Base-by-base conservation (phyloP, 1,140 invertebrate genomes). In the Phymastichus coffea region DNA sequence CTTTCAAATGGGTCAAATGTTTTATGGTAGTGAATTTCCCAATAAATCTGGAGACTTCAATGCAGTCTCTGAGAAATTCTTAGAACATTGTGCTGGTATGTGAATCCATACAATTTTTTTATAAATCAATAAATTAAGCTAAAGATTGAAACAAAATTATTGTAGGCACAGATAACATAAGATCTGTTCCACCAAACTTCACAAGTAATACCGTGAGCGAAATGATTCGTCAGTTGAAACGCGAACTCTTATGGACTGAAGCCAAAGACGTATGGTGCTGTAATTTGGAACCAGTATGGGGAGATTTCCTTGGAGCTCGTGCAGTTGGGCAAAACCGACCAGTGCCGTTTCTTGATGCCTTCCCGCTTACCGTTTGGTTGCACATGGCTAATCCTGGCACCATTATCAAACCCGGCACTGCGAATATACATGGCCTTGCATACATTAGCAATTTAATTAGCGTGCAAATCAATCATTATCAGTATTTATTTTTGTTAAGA, bases 381-480 rank as follows among this genome's bases (percentile, higher is more conserved):
- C 80, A 85, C 44, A 76, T 80, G 47, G 76, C 75, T 22, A 68
- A 77, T 51, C n/a, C 61, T 6, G 4, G 47, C 23, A 46, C 38
- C 12, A 25, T 51, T 3, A 26, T 30, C 4, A 19, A 52, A 17
- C 30, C 49, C 7, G 67, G 66, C 30, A 72, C 68, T 40, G 84
- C 86, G 14, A 84, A 88, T 76, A 82, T 88, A 67, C 86, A 88
- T 70, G 85, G 85, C 1, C 83, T 92, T 20, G 87, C 86, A 0
- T 84, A 91, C 54, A 86, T 92, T 49, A 87, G 87, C 12, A 92
- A 90, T 73, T 77, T 93, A 65, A 86, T 91, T 37, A 92, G 89
- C 63, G 75, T 94, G 2, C 93, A 96, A 75, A 81, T 95, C 30
- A 96, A 94, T 81, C 94, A 97, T 77, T 95, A 93, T 77, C 95